Evolutionary conservation across 1,140 invertebrate species (phyloP).

Genomic region (Monomorium pharaonis): DNA sequence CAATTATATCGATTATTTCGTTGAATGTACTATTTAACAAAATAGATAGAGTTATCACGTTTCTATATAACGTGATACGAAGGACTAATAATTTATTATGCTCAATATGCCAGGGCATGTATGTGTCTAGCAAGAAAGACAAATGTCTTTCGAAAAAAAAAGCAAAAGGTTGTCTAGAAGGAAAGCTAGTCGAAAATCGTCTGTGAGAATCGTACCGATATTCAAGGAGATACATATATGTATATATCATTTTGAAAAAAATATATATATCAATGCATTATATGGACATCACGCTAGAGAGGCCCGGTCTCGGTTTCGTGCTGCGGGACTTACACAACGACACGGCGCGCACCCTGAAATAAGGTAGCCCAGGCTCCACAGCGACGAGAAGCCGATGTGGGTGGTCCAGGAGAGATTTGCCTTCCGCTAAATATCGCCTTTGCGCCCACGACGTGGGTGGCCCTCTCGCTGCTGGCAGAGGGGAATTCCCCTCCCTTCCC

Average conservation of each 20-base stretch:
- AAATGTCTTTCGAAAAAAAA: not conserved
- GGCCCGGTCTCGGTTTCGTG: conserved; percentile 33
- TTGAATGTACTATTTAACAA: not conserved
- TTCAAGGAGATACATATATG: not conserved
- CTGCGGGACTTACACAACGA: conserved; percentile 54
- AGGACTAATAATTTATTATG: not conserved
- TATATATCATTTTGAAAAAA: not conserved
- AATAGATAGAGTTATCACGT: not conserved
- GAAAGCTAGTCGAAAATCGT: not conserved
- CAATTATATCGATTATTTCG: not conserved
- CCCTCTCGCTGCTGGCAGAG: conserved; percentile 71
- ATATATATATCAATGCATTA: conserved; percentile 20
- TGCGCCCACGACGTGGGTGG: conserved; percentile 84
- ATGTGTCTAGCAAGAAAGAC: not conserved
- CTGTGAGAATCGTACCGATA: not conserved
- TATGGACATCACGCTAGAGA: conserved; percentile 15
- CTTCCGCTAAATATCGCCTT: conserved; percentile 85
- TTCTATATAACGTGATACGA: not conserved
- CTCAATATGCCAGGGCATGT: not conserved
- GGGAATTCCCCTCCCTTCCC: conserved; percentile 69
- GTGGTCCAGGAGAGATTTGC: conserved; percentile 83
- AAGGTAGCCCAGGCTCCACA: conserved; percentile 78
- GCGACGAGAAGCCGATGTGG: conserved; percentile 76
- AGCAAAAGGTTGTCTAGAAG: not conserved
- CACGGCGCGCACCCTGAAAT: conserved; percentile 76